Base-by-base conservation (phyloP, 2,113 vertebrate species). In the Neolamprologus brichardi region DNA sequence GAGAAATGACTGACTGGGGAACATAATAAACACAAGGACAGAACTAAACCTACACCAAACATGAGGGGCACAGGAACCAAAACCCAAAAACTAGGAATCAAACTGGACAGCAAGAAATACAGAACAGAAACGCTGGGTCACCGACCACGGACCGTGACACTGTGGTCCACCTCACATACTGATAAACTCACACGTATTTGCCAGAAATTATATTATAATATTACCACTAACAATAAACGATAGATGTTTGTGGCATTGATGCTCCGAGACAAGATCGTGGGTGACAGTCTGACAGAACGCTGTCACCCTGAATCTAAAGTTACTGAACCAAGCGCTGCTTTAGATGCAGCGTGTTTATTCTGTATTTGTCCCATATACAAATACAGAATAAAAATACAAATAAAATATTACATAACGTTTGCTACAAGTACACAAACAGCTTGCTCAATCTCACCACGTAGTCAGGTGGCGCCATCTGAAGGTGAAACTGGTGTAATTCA, bases 181-280 rank as follows among this genome's bases (percentile, higher is more conserved):
- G 56, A 67, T 4, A 67, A 39, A 23, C 15, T 32, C 58, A 62
- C 0, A 0, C 0, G 28, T 0, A 32, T 62, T 62, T 62, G 2
- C 15, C 58, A 62, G 15, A 0, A 34, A 62, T 62, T 34, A 11
- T 11, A 62, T 34, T 18, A 62, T 11, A 62, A 70, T 39, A 70
- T 23, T 70, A 23, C 18, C 0, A 23, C 62, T 70, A 23, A 39
- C 32, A 67, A 39, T 70, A 70, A 70, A 70, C 4, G 5, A 39
- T 4, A 70, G n/a, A 41, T 6, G n/a, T 70, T 70, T 41, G 34
- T 23, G 56, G 28, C 28, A 18, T 10, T 32, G n/a, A 23, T 15
- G 20, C 13, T 25, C n/a, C 4, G 34, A 70, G 34, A 70, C 12
- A 4, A 25, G n/a, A 72, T 44, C 2, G 13, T 10, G 20, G 3